Evolutionary conservation across 1,140 invertebrate genomes (phyloP).

Genomic region (Aporrectodea caliginosa): DNA sequence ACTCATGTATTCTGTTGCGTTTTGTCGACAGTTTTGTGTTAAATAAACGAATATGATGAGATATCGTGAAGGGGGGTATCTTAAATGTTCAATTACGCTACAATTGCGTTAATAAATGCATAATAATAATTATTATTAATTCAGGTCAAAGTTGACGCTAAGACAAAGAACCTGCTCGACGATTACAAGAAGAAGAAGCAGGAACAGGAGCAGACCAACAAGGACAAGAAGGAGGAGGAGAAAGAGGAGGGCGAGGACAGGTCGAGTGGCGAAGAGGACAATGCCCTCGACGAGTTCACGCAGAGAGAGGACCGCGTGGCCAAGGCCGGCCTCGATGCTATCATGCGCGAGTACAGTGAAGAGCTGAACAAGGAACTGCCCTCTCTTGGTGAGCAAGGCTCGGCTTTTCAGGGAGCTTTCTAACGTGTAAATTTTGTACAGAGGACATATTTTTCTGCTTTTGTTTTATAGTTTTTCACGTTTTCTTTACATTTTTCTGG

Average conservation of each 20-base stretch:
- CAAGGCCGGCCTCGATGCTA: slow-evolving; percentile 69
- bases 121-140: neutral
- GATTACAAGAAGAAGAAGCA: slow-evolving; percentile 67
- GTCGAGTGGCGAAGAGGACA: slow-evolving; percentile 28
- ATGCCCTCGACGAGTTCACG: slow-evolving; percentile 49
- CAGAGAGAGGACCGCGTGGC: slow-evolving; percentile 59
- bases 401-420: no score
- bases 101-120: no score
- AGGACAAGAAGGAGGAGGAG: slow-evolving; percentile 60
- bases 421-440: no score
- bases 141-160: slow-evolving; percentile 88
- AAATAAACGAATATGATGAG: no score
- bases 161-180: slow-evolving; percentile 89
- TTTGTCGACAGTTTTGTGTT: no score
- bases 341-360: slow-evolving; percentile 75
- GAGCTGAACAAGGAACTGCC: slow-evolving; percentile 56
- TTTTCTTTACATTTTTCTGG: no score
- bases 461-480: neutral
- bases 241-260: slow-evolving; percentile 38
- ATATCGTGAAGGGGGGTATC: no score
- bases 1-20: no score
- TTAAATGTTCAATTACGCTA: no score
- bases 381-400: neutral
- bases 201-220: slow-evolving; percentile 49
- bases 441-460: no score